Evolutionary conservation across 2,113 vertebrate genomes (phyloP).

Genomic region (Cyrtonyx montezumae): DNA sequence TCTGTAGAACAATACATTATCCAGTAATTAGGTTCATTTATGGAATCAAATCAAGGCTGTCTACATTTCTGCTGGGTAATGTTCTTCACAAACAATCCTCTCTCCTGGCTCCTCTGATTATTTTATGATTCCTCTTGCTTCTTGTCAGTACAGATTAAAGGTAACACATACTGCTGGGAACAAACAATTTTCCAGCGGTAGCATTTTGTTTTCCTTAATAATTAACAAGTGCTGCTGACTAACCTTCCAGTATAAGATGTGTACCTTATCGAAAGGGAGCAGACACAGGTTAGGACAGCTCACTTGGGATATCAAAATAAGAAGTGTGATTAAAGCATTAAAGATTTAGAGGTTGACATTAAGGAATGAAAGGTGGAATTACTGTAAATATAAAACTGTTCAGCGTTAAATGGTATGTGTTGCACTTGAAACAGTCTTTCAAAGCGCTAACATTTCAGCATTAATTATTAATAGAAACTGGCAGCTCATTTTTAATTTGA

Average conservation of each 20-base stretch:
- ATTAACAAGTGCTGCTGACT: conserved; percentile 79
- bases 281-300: conserved; percentile 67
- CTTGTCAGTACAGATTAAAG: conserved; percentile 79
- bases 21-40: conserved; percentile 68
- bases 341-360: conserved; percentile 81
- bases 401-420: conserved; percentile 80
- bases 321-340: conserved; percentile 82
- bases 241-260: conserved; percentile 69
- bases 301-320: conserved; percentile 74
- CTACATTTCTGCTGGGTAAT: conserved; percentile 68
- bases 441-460: conserved; percentile 75
- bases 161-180: conserved; percentile 78
- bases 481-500: conserved; percentile 80
- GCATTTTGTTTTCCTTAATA: conserved; percentile 83
- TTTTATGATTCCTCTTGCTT: conserved; percentile 76
- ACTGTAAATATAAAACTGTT: conserved; percentile 81
- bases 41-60: conserved; percentile 64
- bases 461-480: conserved; percentile 83
- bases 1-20: conserved; percentile 31
- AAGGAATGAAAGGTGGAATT: conserved; percentile 81
- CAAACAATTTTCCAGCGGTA: conserved; percentile 78
- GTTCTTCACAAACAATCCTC: conserved; percentile 68
- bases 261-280: conserved; percentile 66
- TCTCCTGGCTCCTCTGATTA: conserved; percentile 64
- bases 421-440: conserved; percentile 78